Evolutionary conservation across 1,140 invertebrate genomes (phyloP).

Genomic region (Bombyx mori): ASM3026992v2 NC_085116.1:12777501-12778000

Average conservation of each 20-base stretch:
- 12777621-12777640: not conserved
- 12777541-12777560: not conserved
- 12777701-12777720: no score
- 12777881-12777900: conserved; percentile 35
- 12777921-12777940: conserved; percentile 81
- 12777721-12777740: no score
- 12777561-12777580: not conserved
- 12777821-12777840: conserved; percentile 74
- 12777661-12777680: no score
- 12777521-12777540: no score
- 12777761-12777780: not conserved
- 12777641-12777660: no score
- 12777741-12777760: no score
- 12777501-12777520: not conserved
- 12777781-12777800: conserved; percentile 12
- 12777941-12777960: conserved; percentile 78
- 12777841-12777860: conserved; percentile 83
- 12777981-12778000: conserved; percentile 84
- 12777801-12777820: conserved; percentile 46
- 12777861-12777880: conserved; percentile 72
- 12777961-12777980: conserved; percentile 74
- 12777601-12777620: not conserved
- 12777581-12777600: not conserved
- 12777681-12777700: no score
- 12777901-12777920: conserved; percentile 25